phyloP scores from a whole-genome alignment of 1,140 invertebrate genomes.

The Eurytemora carolleeae region DNA sequence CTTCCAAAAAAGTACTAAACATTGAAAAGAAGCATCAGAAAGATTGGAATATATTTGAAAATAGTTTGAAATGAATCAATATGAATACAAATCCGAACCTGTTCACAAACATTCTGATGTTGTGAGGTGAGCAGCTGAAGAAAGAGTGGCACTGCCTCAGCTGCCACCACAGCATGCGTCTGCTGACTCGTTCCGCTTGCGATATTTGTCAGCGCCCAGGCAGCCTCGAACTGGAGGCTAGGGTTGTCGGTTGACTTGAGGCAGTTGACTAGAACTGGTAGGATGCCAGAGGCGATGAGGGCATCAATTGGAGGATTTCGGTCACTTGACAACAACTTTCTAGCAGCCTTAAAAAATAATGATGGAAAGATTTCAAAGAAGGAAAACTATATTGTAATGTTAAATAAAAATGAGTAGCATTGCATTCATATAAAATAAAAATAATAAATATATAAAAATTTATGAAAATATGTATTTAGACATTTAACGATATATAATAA shows the following conservation, averaged over 20 bases:
- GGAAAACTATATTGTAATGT: too few relatives aligned
- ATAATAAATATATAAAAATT: too few relatives aligned
- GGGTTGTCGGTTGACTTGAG: constrained; percentile 65
- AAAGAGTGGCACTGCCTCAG: constrained; percentile 86
- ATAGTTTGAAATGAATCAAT: neutral
- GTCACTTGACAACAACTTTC: constrained; percentile 88
- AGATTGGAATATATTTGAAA: neutral
- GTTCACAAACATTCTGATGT: constrained; percentile 95
- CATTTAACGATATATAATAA: too few relatives aligned
- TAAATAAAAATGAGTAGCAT: too few relatives aligned
- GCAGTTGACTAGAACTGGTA: constrained; percentile 80
- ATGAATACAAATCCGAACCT: constrained; percentile 27
- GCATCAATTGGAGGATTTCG: constrained; percentile 97
- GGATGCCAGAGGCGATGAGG: constrained; percentile 73
- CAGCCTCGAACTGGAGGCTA: constrained; percentile 89
- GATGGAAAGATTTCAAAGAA: too few relatives aligned
- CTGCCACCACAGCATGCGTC: constrained; percentile 82
- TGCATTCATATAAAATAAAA: too few relatives aligned
- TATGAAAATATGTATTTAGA: too few relatives aligned
- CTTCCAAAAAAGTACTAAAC: too few relatives aligned
- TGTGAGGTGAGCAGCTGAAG: constrained; percentile 66
- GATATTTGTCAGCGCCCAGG: constrained; percentile 98
- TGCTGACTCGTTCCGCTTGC: constrained; percentile 89
- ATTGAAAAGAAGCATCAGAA: too few relatives aligned
- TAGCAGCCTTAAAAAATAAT: constrained; percentile 50